Evolutionary conservation across 2,797 vertebrate species (phyloP), one percentile per base, ranked within the genome.

Genomic region (Cyclura pinguis): DNA sequence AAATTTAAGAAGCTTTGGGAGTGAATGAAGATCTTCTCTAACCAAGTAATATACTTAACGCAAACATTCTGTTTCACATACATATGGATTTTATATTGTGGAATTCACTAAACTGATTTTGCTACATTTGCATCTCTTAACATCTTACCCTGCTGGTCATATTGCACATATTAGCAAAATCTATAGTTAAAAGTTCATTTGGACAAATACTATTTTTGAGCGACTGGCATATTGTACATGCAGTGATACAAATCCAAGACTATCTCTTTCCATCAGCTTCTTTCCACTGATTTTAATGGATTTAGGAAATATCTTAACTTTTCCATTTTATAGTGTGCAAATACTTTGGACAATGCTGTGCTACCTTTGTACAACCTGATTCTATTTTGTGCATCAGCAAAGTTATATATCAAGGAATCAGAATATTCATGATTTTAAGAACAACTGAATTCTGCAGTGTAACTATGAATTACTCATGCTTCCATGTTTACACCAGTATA

Each of bases 1-100:
- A 97, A 96, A 97, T 94, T 91, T 94, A 96, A 97, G 96, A 97
- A 92, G 92, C 90, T 93, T 87, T 90, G 93, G 94, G 86, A 81
- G 89, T 80, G 74, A 88, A 91, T 89, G 85, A 87, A 73, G 3
- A 47, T 95, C 93, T 90, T 94, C 38, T 32, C 86, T 90, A 90
- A 90, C 91, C 42, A 35, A 87, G 14, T 57, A 80, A 93, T 93
- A 94, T 88, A 94, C 88, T 95, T 86, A n/a, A 90, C 92, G 88
- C 88, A 82, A 91, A 52, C 4, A 32, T 91, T 96, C 93, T 88
- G 89, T 10, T 55, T 42, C 20, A 91, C 16, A 91, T 50, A 59
- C 59, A 73, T 10, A 62, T 72, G 86, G 86, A 12, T 93, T 78
- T 89, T 91, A 81, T 74, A 27, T 74, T 77, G 35, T 57, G 24